Evolutionary conservation across 2,113 vertebrate genomes (phyloP).

Genomic region (Mellivora capensis): DNA sequence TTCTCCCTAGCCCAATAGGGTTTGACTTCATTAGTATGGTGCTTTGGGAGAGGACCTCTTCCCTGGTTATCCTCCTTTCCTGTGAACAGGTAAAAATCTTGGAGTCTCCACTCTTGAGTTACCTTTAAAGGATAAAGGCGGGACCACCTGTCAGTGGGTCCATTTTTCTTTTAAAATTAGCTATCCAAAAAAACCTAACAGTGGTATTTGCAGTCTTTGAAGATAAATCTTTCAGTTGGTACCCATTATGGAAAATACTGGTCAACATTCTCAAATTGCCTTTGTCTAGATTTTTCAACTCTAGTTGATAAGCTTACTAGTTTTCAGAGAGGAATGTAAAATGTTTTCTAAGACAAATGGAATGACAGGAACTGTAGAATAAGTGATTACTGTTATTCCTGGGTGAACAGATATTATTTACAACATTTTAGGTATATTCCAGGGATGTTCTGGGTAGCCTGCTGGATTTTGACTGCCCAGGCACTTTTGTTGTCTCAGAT

Average conservation of each 20-base stretch:
- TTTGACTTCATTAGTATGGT: background rate
- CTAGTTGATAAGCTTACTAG: background rate
- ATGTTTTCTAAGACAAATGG: background rate
- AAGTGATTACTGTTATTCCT: background rate
- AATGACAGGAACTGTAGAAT: background rate
- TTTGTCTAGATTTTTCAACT: constrained; percentile 43
- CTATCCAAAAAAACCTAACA: background rate
- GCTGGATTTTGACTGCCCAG: background rate
- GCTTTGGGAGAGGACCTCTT: constrained; percentile 18
- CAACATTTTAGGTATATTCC: background rate
- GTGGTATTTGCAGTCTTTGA: background rate
- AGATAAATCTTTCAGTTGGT: background rate
- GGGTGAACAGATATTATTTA: background rate
- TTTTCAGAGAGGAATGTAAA: constrained; percentile 32
- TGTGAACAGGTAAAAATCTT: background rate
- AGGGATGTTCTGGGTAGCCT: background rate
- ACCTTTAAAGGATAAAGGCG: constrained; percentile 32
- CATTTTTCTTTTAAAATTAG: constrained; percentile 46
- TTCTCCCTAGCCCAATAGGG: background rate
- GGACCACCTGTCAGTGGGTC: constrained; percentile 51
- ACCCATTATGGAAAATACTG: background rate
- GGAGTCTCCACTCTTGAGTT: background rate
- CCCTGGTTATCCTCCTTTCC: background rate
- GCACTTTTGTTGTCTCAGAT: background rate
- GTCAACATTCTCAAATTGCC: background rate